A percentile compares a stretch with the other conserved stretches of the same genome.
Evolutionary conservation across 2,888 invertebrate genomes (phyloP).

Genomic region (Geotrupes spiniger): DNA sequence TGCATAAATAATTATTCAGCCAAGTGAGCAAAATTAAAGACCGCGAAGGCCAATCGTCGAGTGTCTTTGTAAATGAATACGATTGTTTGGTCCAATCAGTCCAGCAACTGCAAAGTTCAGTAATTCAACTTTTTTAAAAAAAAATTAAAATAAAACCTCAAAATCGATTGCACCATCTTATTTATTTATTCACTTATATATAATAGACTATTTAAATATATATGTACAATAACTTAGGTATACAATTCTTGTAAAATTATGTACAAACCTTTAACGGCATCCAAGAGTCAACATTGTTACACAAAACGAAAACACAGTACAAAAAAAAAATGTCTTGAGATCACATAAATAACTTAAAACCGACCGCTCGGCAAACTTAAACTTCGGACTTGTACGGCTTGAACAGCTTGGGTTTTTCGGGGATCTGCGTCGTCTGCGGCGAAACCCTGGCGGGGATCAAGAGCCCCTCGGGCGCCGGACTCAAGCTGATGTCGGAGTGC

Average conservation of each 20-base stretch:
- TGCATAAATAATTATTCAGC: no score
- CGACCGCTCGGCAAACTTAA: slow-evolving; percentile 28
- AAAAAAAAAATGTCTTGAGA: neutral
- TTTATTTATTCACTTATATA: slow-evolving; percentile 5
- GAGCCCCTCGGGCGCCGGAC: slow-evolving; percentile 44
- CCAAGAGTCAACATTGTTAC: neutral
- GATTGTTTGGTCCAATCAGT: no score
- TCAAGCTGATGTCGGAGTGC: slow-evolving; percentile 46
- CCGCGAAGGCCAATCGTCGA: no score
- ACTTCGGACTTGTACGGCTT: slow-evolving; percentile 71
- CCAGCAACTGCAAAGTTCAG: no score
- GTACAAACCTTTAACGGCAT: neutral
- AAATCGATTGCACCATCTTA: slow-evolving; percentile 10
- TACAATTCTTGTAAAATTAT: slow-evolving; percentile 2
- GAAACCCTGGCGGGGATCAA: slow-evolving; percentile 41
- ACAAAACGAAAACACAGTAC: no score
- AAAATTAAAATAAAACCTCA: slow-evolving; percentile 12
- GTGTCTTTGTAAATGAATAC: no score
- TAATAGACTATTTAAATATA: no score
- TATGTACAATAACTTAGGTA: slow-evolving; percentile 1
- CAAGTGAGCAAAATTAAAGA: no score
- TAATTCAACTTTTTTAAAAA: no score
- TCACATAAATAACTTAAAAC: neutral
- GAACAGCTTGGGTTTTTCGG: slow-evolving; percentile 64
- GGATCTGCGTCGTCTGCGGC: slow-evolving; percentile 42